phyloP scores from a whole-genome alignment of 53 echinoderm and acorn worm species.

The Mesocentrotus franciscanus region DNA sequence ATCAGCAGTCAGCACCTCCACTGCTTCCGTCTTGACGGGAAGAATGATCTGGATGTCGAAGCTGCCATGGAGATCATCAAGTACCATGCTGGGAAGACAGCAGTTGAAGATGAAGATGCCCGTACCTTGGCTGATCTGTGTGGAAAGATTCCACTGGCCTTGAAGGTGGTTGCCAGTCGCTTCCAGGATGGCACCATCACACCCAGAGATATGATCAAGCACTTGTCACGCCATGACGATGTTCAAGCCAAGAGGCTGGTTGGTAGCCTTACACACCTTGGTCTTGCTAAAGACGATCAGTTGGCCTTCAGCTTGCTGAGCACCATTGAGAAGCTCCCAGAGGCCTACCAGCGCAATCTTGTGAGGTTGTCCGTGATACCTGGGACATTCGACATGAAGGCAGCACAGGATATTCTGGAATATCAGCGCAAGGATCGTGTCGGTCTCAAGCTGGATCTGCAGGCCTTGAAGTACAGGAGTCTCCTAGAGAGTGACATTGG shows the following conservation, averaged over 20 bases:
- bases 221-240: conserved; percentile 66
- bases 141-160: conserved; percentile 89
- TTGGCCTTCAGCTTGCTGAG: conserved; percentile 80
- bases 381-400: conserved; percentile 88
- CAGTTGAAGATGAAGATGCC: conserved; percentile 75
- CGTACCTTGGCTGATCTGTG: conserved; percentile 77
- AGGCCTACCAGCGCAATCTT: conserved; percentile 71
- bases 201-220: conserved; percentile 80
- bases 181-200: conserved; percentile 91
- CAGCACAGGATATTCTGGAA: conserved; percentile 87
- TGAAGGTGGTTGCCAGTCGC: conserved; percentile 90
- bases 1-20: conserved; percentile 59
- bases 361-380: conserved; percentile 89
- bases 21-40: conserved; percentile 78
- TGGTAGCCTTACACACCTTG: conserved; percentile 81
- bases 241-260: conserved; percentile 59
- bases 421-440: conserved; percentile 76
- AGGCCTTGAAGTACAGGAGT: conserved; percentile 85
- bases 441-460: conserved; percentile 87
- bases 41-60: conserved; percentile 85
- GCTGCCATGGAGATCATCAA: conserved; percentile 86
- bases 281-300: conserved; percentile 78
- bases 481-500: conserved; percentile 87
- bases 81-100: conserved; percentile 81
- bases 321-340: conserved; percentile 80